These are phyloP conservation scores for Neotoma lepida DNA, from an alignment of 2,113 vertebrate species.

Conservation along the genomic window DNA sequence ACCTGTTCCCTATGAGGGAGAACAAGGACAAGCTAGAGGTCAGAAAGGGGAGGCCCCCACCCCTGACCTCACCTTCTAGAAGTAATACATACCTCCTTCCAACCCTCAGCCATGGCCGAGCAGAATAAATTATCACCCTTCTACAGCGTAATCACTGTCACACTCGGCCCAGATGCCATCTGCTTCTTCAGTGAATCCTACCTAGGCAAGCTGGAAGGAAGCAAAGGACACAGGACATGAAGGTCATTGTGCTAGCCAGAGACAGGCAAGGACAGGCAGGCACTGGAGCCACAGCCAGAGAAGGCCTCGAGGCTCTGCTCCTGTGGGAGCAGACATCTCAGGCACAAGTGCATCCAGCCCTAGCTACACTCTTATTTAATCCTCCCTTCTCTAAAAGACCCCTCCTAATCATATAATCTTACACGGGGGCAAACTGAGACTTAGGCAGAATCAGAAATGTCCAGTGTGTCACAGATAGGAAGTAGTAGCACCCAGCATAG, in stretches of 20 bases:
- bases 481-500: not conserved
- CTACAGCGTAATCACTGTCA: conserved; percentile 49
- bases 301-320: not conserved
- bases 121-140: conserved; percentile 80
- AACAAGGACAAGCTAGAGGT: conserved; percentile 40
- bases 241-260: conserved; percentile 56
- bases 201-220: conserved; percentile 68
- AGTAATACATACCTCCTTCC: conserved; percentile 71
- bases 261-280: conserved; percentile 28
- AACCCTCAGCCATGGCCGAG: conserved; percentile 51
- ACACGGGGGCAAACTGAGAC: not conserved
- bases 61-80: conserved; percentile 58
- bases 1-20: not conserved
- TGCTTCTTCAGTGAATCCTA: conserved; percentile 68
- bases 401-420: not conserved
- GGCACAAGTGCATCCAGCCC: rapidly evolving
- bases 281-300: not conserved
- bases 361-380: not conserved
- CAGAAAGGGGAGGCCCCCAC: conserved; percentile 36
- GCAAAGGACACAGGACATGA: not conserved
- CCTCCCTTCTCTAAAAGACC: not conserved
- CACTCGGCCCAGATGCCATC: conserved; percentile 72
- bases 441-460: not conserved
- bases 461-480: not conserved
- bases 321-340: not conserved